Percentiles rank a stretch among this genome's conserved stretches.
These are phyloP conservation scores for Chlorocebus sabaeus DNA, from an alignment of 2,113 vertebrate species.

Conservation along the genomic window DNA sequence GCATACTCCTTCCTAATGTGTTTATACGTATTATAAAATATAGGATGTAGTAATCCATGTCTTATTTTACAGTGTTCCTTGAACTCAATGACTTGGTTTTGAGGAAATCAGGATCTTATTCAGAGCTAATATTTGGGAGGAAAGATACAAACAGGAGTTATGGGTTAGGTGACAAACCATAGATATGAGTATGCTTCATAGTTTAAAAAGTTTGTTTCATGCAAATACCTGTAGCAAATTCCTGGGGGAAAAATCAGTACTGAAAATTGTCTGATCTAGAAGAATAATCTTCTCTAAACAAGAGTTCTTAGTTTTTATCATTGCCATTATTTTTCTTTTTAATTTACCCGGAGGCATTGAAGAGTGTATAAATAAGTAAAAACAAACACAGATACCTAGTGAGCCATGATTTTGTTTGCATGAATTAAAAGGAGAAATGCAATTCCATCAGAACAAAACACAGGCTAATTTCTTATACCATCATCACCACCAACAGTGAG, in stretches of 20 bases:
- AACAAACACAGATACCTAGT: constrained; percentile 59
- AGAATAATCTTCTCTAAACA: constrained; percentile 24
- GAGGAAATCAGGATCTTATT: neutral
- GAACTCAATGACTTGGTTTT: neutral
- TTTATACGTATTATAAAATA: neutral
- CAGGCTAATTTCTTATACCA: neutral
- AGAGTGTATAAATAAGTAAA: constrained; percentile 37
- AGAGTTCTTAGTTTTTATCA: constrained; percentile 35
- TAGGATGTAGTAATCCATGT: neutral
- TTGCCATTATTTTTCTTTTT: constrained; percentile 33
- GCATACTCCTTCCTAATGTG: neutral
- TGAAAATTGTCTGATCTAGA: constrained; percentile 45
- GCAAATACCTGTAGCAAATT: neutral
- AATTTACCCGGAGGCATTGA: constrained; percentile 2
- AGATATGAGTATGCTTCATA: neutral
- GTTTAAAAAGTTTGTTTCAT: neutral
- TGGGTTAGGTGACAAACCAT: neutral
- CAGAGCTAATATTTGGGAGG: neutral
- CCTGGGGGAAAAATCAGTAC: neutral
- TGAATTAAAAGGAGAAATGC: constrained; percentile 8
- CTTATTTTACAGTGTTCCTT: neutral
- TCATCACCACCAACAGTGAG: neutral
- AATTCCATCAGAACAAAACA: neutral
- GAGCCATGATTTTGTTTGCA: constrained; percentile 32
- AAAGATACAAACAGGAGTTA: neutral